These are phyloP conservation scores for Echinarachnius parma DNA, from an alignment of 53 echinoderm and acorn worm species.

Conservation along the genomic window DNA sequence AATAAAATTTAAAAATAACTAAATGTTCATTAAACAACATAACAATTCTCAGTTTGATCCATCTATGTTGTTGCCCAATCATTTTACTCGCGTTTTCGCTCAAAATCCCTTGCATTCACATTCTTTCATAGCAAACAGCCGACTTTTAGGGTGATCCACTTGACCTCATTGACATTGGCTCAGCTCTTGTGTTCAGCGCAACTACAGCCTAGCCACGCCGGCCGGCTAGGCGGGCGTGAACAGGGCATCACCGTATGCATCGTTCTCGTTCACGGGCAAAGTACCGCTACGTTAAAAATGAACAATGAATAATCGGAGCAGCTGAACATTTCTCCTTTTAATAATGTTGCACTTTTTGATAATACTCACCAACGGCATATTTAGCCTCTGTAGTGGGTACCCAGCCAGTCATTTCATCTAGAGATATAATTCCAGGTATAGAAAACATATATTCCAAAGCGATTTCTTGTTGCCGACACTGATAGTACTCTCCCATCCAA, in stretches of 20 bases:
- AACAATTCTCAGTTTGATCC: no score
- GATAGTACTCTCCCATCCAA: neutral
- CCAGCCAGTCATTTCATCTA: slow-evolving; percentile 65
- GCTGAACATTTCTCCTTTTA: neutral
- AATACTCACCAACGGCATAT: slow-evolving; percentile 70
- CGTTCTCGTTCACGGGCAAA: neutral
- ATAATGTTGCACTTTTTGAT: neutral
- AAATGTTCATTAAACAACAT: no score
- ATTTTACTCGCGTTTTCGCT: no score
- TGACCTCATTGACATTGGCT: no score
- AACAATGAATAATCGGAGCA: neutral
- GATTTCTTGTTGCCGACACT: neutral
- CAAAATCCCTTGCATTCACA: no score
- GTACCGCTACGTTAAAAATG: neutral
- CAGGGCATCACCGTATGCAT: neutral
- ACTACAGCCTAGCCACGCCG: neutral
- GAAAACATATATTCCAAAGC: neutral
- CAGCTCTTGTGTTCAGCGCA: no score
- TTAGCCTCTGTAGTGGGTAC: slow-evolving; percentile 69
- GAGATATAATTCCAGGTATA: neutral
- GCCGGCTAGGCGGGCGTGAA: neutral
- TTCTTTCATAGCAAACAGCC: no score
- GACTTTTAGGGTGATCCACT: no score
- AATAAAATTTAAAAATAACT: no score
- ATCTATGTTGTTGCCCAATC: no score